Base-by-base conservation (phyloP, 2,113 vertebrate species). In the Tympanuchus pallidicinctus region DNA sequence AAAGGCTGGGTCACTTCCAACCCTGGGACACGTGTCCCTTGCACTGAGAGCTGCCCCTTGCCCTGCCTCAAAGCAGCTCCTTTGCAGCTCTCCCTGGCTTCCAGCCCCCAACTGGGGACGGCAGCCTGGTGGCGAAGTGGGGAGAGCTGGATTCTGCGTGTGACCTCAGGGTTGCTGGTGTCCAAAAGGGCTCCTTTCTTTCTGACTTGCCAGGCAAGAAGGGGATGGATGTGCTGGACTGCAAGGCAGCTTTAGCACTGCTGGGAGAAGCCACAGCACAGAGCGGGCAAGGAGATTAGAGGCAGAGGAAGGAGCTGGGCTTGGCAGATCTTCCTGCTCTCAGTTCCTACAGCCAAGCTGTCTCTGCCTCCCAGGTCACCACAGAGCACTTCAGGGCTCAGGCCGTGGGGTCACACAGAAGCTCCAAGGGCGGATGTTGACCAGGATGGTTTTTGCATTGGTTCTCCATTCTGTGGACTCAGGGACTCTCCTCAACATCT, bases 121-220 rank as follows among this genome's bases (percentile, higher is more conserved):
- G 0, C 47, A 66, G 47, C 60, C 54, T 5, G 1, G 10, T 42
- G 45, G 52, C 2, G 7, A 0, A 6, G 8, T 36, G 7, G 20
- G 0, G 10, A 52, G 56, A 28, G 59, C 4, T 42, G 5, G 16
- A 2, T 73, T 13, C 27, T 45, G 54, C n/a, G 9, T 24, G 2
- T 54, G 22, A 60, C 36, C 73, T 54, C 14, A 32, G 28, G 1
- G 6, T 7, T 14, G 30, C 4, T 5, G 50, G 10, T 4, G 25
- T 7, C 17, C 20, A 8, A 0, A 0, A 30, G 12, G 43, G 50
- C 59, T 71, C 50, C 64, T 66, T 52, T 34, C 42, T 10, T 65
- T 57, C 61, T 36, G 56, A 6, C 61, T 40, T n/a, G 40, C 34
- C 65, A 19, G 65, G 13, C 56, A 24, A 38, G 17, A 6, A 0